These are phyloP conservation scores for Luperina nickerlii DNA, from an alignment of 2,888 invertebrate species.

Conservation along the genomic window DNA sequence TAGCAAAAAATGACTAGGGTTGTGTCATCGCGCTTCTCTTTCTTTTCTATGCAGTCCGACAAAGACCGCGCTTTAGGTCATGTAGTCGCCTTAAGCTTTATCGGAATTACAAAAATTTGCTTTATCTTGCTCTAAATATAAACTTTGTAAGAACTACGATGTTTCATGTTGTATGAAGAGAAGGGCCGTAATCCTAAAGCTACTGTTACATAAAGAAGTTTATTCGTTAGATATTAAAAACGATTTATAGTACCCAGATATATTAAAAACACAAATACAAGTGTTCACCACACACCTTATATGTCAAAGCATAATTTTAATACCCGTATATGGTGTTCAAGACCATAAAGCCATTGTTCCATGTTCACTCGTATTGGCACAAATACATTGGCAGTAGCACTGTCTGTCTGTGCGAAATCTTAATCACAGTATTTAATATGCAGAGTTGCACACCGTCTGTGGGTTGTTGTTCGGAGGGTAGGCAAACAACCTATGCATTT, in stretches of 20 bases:
- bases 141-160: too few relatives aligned
- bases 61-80: too few relatives aligned
- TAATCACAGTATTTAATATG: conserved; percentile 37
- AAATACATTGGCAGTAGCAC: conserved; percentile 33
- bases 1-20: too few relatives aligned
- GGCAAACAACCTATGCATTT: conserved; percentile 38
- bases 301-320: conserved; percentile 20
- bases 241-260: neutral
- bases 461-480: conserved; percentile 28
- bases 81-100: too few relatives aligned
- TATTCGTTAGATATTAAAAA: neutral
- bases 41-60: too few relatives aligned
- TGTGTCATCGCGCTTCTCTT: too few relatives aligned
- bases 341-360: conserved; percentile 43
- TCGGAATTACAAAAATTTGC: too few relatives aligned
- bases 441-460: conserved; percentile 25
- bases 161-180: too few relatives aligned
- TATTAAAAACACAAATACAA: conserved; percentile 10
- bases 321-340: conserved; percentile 9
- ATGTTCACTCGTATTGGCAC: conserved; percentile 25
- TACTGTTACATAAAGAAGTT: too few relatives aligned
- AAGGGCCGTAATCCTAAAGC: too few relatives aligned
- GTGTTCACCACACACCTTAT: conserved; percentile 22
- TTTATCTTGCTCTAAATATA: too few relatives aligned
- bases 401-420: conserved; percentile 15